Conservation (phyloP, 2,888 invertebrate species). For the Hedya salicella region DNA sequence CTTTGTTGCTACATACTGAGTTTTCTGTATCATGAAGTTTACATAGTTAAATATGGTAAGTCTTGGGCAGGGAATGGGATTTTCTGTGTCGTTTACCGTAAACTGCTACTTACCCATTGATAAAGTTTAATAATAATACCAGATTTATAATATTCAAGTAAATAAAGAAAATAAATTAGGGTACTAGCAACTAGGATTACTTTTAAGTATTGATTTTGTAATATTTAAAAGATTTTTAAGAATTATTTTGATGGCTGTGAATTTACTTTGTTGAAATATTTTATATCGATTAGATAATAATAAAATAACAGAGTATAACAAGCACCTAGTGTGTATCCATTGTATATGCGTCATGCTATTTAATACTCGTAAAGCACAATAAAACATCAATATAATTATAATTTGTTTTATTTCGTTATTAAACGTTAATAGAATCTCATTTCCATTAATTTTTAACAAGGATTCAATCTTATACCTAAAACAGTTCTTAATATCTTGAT, state of each 20-base stretch:
- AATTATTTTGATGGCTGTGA: constrained; percentile 57
- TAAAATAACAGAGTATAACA: neutral
- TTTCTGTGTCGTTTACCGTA: too few species aligned
- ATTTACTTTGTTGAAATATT: constrained; percentile 51
- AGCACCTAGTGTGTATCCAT: neutral
- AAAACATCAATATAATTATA: constrained; percentile 4
- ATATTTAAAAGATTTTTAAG: constrained; percentile 13
- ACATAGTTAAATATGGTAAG: too few species aligned
- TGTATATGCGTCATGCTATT: neutral
- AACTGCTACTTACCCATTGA: too few species aligned
- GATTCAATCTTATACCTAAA: constrained; percentile 44
- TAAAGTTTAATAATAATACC: too few species aligned
- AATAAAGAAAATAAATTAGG: neutral
- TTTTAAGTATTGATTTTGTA: neutral
- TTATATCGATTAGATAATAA: constrained; percentile 47
- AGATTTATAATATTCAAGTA: too few species aligned
- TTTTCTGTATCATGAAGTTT: too few species aligned
- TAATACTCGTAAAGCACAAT: constrained; percentile 18
- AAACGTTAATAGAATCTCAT: constrained; percentile 30
- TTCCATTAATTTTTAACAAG: constrained; percentile 45
- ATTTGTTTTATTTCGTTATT: constrained; percentile 31
- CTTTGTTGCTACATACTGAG: too few species aligned
- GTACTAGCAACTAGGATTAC: neutral
- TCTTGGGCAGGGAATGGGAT: too few species aligned
- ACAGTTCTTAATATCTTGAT: too few species aligned